Evolutionary conservation across 2,113 vertebrate species (phyloP), one percentile per base, ranked within the genome.

Genomic region (Leptobrachium leishanense): DNA sequence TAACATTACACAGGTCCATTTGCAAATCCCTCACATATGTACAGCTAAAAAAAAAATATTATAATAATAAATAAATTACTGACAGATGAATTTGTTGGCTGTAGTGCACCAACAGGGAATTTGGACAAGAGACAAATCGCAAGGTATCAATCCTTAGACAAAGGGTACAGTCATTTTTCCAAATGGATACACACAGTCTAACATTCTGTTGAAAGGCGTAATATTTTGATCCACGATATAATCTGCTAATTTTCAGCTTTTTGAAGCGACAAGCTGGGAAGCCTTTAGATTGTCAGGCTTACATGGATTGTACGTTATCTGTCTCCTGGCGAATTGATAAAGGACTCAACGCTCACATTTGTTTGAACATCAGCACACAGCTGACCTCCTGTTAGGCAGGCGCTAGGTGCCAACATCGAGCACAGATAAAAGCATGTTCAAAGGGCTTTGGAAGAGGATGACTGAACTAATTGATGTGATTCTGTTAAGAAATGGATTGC

Each of bases 381-480:
- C 63, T 74, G 77, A 79, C 77, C 77, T 79, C 77, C 63, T 79
- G 77, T 79, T 68, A 73, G 44, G 70, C 71, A 73, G 50, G 70
- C 64, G 39, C 70, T 73, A 63, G 63, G 62, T 68, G 70, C 77
- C 70, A 74, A 65, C 70, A 73, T 73, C 74, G 50, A 73, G 46
- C 71, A 46, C 46, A 68, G 77, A 79, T 79, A 79, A 79, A 79
- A 79, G 63, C 63, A 68, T 79, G 77, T 74, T 79, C 77, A 79
- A 79, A 79, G 77, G 50, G 77, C 44, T 63, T 79, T 68, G 74
- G 70, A 79, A 73, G 70, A 73, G 71, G 63, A 73, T 74, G 77
- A 74, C 59, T 67, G 77, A 73, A 55, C 63, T 79, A 79, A 79
- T 55, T 53, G 70, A 73, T 73, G 63, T 59, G 53, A 46, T 43